Base-by-base conservation (phyloP, 2,888 invertebrate genomes). In the Baccha elongata region DNA sequence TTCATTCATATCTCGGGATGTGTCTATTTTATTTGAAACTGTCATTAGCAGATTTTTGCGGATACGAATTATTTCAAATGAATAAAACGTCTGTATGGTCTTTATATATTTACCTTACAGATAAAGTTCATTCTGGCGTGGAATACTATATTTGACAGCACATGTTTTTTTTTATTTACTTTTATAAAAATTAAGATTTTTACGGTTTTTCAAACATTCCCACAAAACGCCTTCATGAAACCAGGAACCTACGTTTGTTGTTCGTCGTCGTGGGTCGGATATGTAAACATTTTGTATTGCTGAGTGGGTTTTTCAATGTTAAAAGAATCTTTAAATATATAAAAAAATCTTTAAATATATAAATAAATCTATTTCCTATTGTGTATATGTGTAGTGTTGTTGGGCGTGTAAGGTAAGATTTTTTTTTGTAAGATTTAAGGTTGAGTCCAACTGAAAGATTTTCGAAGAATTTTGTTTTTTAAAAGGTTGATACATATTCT, bases 81-180 rank as follows among this genome's bases (percentile, higher is more conserved):
- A 81, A 72, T 76, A 76, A 58, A 53, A 75, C 71, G 81, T 76
- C 72, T 72, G 67, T n/a, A n/a, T 76, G 75, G 75, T 72, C 76
- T 83, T 76, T 71, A 6, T 5, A 29, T 6, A 29, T 29, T 5
- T 8, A 5, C 29, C 29, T 75, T 76, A 71, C 71, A 67, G 53
- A 60, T 46, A 35, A 53, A 67, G 65, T 50, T 53, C 81, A 76
- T 60, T 76, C 65, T 81, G 76, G 67, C 81, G 65, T 81, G 71
- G 76, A 71, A 81, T 71, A 81, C 60, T 52, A 75, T 42, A 64
- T 71, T 60, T 81, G 81, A 81, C 81, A 81, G 76, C 71, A 76
- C 71, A 81, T 60, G 76, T 81, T 76, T 32, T 35, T 40, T 71
- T 21, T 23, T 32, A 6, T 32, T 32, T 32, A 8, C 17, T 13